Conservation (phyloP, 2,113 vertebrate species). For the Oncorhynchus nerka region DNA sequence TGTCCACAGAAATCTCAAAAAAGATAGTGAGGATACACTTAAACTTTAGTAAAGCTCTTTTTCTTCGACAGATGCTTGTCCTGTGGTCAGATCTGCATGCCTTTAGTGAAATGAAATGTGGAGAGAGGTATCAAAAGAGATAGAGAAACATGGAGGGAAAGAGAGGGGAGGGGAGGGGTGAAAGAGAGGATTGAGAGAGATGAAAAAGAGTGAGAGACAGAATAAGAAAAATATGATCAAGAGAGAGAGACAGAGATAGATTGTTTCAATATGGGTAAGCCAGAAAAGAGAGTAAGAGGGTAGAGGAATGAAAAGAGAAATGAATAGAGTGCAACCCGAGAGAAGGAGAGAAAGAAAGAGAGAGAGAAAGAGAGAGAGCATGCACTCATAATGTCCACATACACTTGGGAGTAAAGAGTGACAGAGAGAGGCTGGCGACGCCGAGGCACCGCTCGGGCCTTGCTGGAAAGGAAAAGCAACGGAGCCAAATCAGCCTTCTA, state of each 20-base stretch:
- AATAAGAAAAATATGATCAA: background rate
- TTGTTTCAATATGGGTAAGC: background rate
- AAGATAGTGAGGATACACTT: conserved; percentile 16
- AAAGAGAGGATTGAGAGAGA: conserved; percentile 18
- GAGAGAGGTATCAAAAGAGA: conserved; percentile 15
- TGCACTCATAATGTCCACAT: background rate
- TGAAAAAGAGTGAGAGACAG: conserved; percentile 26
- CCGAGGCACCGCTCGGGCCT: too few relatives aligned
- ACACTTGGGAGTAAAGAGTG: conserved; percentile 3
- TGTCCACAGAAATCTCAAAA: conserved; percentile 3
- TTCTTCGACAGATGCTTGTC: conserved; percentile 35
- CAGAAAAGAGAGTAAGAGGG: background rate
- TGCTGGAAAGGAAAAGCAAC: too few relatives aligned
- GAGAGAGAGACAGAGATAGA: background rate
- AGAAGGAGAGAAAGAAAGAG: background rate
- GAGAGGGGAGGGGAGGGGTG: background rate
- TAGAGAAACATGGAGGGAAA: background rate
- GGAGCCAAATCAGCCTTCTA: too few relatives aligned
- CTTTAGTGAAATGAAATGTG: conserved; percentile 31
- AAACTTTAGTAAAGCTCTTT: conserved; percentile 17
- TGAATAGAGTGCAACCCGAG: background rate
- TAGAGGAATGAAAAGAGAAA: background rate
- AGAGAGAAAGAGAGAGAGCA: background rate
- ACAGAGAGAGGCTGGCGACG: conserved; percentile 1
- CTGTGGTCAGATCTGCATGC: conserved; percentile 48